phyloP scores from a whole-genome alignment of 2,113 vertebrate genomes.

The Mellivora capensis region DNA sequence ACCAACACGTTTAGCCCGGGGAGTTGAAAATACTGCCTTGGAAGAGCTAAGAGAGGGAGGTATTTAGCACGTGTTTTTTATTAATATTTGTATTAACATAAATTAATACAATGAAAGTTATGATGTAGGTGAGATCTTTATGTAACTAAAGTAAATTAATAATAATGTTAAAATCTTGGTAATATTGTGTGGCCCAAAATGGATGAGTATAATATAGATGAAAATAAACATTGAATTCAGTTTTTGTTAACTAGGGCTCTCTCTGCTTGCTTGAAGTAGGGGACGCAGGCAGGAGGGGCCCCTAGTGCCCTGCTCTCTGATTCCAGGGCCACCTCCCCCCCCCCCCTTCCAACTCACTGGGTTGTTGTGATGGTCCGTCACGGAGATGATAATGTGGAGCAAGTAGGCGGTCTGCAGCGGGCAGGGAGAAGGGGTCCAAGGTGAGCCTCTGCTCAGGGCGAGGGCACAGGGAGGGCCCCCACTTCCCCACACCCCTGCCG shows the following conservation, averaged over 20 bases:
- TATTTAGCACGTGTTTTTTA: neutral
- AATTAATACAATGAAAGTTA: neutral
- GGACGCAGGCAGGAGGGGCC: fast-evolving
- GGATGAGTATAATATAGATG: neutral
- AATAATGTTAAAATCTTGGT: neutral
- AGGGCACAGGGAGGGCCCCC: neutral
- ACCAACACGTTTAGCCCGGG: neutral
- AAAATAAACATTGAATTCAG: neutral
- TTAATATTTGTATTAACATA: neutral
- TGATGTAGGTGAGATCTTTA: neutral
- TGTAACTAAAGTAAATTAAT: neutral
- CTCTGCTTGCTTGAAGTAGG: neutral
- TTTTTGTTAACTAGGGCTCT: neutral
- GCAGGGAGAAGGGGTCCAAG: neutral
- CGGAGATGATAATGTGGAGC: neutral
- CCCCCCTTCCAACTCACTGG: neutral
- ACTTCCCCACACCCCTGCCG: fast-evolving
- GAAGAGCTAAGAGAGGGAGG: neutral
- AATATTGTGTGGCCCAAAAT: neutral
- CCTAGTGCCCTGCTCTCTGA: too few relatives aligned
- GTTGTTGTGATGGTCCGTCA: neutral
- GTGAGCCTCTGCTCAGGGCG: neutral
- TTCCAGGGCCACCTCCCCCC: neutral
- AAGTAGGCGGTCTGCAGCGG: fast-evolving
- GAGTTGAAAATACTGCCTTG: neutral